Evolutionary conservation across 1,140 invertebrate genomes (phyloP).

Genomic region (Drosophila nannoptera): DNA sequence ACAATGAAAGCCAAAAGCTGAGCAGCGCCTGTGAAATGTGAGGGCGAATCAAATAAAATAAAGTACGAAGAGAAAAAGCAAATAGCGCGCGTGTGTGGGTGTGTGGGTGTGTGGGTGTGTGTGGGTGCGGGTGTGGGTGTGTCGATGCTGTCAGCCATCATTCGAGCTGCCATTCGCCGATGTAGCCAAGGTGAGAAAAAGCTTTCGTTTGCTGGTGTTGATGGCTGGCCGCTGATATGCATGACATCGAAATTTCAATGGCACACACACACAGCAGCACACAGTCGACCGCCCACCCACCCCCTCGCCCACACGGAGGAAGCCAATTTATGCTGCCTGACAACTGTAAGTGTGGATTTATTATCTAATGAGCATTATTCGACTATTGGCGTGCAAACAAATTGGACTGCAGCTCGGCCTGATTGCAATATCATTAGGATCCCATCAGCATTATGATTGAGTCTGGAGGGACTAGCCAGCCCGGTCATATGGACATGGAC

Average conservation of each 20-base stretch:
- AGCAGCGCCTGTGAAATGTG: constrained; percentile 49
- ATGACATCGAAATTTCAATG: constrained; percentile 28
- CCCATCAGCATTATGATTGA: constrained; percentile 23
- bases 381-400: constrained; percentile 23
- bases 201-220: constrained; percentile 30
- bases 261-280: neutral
- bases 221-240: constrained; percentile 22
- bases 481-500: constrained; percentile 35
- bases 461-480: neutral
- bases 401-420: constrained; percentile 7
- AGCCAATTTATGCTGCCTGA: constrained; percentile 27
- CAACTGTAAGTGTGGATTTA: constrained; percentile 30
- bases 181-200: constrained; percentile 32
- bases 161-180: constrained; percentile 43
- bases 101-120: neutral
- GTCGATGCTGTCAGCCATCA: constrained; percentile 31
- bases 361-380: constrained; percentile 35
- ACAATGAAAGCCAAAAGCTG: constrained; percentile 41
- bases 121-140: neutral
- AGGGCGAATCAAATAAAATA: constrained; percentile 68
- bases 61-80: constrained; percentile 20
- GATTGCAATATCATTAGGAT: constrained; percentile 33
- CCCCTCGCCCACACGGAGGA: constrained; percentile 3
- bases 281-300: neutral
- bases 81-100: constrained; percentile 20